Evolutionary conservation across 2,888 invertebrate species (phyloP).

Genomic region (Anticlea derivata): DNA sequence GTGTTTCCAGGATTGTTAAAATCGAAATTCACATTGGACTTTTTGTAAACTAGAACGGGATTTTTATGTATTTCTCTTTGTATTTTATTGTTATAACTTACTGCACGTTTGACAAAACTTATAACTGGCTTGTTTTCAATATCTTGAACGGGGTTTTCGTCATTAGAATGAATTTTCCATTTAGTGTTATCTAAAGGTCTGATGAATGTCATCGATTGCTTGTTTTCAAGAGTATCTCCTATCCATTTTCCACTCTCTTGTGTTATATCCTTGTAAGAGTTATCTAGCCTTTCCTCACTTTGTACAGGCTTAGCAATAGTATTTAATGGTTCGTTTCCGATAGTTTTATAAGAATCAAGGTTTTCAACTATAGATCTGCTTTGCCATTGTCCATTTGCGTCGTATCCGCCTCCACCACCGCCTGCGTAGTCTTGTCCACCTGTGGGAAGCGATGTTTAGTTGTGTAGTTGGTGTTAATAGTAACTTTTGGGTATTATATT

Average conservation of each 20-base stretch:
- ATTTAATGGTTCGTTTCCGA: conserved; percentile 45
- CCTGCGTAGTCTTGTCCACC: conserved; percentile 71
- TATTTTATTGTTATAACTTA: conserved; percentile 44
- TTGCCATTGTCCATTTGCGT: conserved; percentile 78
- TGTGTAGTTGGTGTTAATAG: conserved; percentile 31
- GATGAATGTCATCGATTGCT: background rate
- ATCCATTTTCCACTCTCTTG: background rate
- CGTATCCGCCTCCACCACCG: conserved; percentile 63
- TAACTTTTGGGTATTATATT: conserved; percentile 43
- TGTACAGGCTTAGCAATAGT: conserved; percentile 45
- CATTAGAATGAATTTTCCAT: background rate
- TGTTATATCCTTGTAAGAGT: background rate
- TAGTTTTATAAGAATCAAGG: conserved; percentile 40
- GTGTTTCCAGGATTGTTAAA: conserved; percentile 18
- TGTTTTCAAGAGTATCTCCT: background rate
- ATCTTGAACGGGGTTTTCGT: conserved; percentile 1
- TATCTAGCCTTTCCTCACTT: conserved; percentile 7
- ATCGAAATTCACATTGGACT: conserved; percentile 31
- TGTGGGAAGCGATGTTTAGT: conserved; percentile 44
- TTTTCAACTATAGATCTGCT: conserved; percentile 64
- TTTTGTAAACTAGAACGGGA: conserved; percentile 34
- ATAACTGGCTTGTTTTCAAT: conserved; percentile 24
- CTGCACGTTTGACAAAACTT: conserved; percentile 29
- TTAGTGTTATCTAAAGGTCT: background rate
- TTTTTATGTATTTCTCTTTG: conserved; percentile 25